Evolutionary conservation across 1,140 invertebrate genomes (phyloP).

Genomic region (Panagrolaimus sp.): DNA sequence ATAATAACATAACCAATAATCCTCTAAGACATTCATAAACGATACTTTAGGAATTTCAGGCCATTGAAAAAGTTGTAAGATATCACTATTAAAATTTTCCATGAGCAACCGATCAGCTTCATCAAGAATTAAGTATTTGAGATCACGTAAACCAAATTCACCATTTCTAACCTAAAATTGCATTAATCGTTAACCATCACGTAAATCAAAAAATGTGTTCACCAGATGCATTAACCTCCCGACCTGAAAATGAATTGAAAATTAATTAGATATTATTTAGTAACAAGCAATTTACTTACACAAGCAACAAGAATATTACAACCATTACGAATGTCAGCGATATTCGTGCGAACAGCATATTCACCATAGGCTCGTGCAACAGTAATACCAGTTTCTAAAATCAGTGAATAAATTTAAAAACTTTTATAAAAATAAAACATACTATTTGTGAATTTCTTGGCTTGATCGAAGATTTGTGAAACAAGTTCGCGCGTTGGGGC

Average conservation of each 20-base stretch:
- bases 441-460: slow-evolving; percentile 8
- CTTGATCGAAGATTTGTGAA: slow-evolving; percentile 69
- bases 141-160: neutral
- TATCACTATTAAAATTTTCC: neutral
- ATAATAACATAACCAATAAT: neutral
- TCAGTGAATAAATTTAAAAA: slow-evolving; percentile 18
- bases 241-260: neutral
- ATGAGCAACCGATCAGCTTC: slow-evolving; percentile 12
- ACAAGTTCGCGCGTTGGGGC: slow-evolving; percentile 84
- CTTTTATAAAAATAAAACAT: too few species aligned
- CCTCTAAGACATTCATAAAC: neutral
- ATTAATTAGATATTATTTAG: too few species aligned
- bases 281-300: too few species aligned
- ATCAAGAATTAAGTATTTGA: slow-evolving; percentile 6
- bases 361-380: slow-evolving; percentile 5
- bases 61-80: neutral
- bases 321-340: neutral
- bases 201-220: too few species aligned
- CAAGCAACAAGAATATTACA: slow-evolving; percentile 6
- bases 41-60: neutral
- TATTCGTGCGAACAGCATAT: neutral
- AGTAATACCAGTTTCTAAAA: neutral
- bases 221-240: slow-evolving; percentile 5
- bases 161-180: neutral
- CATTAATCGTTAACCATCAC: too few species aligned